Evolutionary conservation across 2,113 vertebrate species (phyloP).

Genomic region (Pituophis catenifer): DNA sequence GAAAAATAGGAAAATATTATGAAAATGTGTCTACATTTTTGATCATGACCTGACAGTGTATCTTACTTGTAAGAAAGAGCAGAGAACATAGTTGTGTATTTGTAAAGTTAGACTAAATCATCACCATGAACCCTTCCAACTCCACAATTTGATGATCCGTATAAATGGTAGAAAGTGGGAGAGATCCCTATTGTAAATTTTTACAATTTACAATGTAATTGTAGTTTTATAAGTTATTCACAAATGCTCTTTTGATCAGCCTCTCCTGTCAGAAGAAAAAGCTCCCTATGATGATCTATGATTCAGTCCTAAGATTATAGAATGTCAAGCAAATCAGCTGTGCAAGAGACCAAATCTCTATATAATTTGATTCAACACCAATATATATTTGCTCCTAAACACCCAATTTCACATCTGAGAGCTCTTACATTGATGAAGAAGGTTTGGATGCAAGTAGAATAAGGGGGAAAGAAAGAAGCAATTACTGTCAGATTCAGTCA

Average conservation of each 20-base stretch:
- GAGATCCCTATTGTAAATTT: no score
- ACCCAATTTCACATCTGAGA: background rate
- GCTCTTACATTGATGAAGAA: background rate
- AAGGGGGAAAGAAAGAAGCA: constrained; percentile 1
- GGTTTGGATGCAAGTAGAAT: background rate
- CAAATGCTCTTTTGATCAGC: background rate
- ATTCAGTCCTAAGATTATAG: background rate
- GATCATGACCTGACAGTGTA: background rate
- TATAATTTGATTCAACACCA: background rate
- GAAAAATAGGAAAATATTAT: background rate
- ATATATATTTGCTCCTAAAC: background rate
- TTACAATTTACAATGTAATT: no score
- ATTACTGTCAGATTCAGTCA: constrained; percentile 6
- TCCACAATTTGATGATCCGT: background rate
- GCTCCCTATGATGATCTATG: background rate
- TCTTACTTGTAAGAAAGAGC: background rate
- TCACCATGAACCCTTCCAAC: background rate
- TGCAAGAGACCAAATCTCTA: background rate
- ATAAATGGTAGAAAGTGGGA: background rate
- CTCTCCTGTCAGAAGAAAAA: background rate
- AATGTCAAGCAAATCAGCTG: background rate
- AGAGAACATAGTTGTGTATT: background rate
- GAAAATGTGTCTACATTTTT: background rate
- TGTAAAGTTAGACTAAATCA: background rate
- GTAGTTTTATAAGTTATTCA: background rate